Conservation (phyloP, 2,797 vertebrate genomes). For the Tangara arthus region DNA sequence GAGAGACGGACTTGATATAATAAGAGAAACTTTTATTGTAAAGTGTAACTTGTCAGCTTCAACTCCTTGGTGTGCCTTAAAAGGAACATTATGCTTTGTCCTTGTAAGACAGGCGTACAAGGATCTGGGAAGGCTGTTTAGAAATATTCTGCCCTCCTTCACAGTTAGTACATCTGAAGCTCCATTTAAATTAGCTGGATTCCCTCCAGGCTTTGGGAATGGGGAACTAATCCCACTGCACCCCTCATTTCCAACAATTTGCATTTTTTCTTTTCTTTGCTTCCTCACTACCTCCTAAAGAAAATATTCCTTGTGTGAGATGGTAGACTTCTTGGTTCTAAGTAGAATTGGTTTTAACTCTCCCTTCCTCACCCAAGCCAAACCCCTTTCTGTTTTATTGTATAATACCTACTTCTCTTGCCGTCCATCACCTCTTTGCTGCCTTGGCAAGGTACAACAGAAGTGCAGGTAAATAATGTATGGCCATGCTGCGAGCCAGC, state of each 20-base stretch:
- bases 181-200: not conserved
- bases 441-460: not conserved
- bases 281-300: not conserved
- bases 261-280: not conserved
- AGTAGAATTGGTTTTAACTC: not conserved
- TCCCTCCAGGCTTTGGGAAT: not conserved
- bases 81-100: not conserved
- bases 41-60: not conserved
- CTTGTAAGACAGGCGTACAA: not conserved
- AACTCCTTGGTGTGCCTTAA: not conserved
- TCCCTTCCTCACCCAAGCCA: not conserved
- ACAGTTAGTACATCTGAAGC: not conserved
- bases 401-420: not conserved
- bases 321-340: not conserved
- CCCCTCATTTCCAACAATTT: not conserved
- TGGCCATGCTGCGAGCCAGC: not conserved
- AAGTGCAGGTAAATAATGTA: not conserved
- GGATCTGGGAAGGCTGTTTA: not conserved
- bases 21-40: not conserved
- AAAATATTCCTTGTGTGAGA: not conserved
- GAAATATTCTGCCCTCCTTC: not conserved
- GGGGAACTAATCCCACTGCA: not conserved
- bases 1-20: not conserved
- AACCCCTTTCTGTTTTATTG: not conserved
- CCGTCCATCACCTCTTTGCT: not conserved